phyloP scores from a whole-genome alignment of 2,113 vertebrate genomes.

The Tamias sibiricus region DNA sequence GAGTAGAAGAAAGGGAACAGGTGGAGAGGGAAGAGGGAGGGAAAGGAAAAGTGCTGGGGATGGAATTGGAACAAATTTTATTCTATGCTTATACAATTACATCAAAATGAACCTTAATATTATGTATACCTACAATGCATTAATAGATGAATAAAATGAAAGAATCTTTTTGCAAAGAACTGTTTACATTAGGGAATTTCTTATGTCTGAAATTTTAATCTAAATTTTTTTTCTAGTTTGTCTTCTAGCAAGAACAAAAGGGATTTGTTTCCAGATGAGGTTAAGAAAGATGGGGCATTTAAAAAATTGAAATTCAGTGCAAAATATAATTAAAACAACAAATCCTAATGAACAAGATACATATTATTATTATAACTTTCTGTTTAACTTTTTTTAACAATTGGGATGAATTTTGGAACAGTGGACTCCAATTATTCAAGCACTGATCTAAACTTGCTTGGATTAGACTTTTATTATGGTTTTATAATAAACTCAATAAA shows the following conservation, averaged over 20 bases:
- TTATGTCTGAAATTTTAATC: not conserved
- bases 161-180: not conserved
- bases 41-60: not conserved
- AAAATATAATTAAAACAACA: not conserved
- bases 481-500: not conserved
- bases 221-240: slow-evolving; percentile 14
- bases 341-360: not conserved
- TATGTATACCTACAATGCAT: too few relatives aligned
- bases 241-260: not conserved
- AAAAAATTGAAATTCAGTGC: slow-evolving; percentile 35
- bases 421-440: not conserved
- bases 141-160: not conserved
- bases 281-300: not conserved
- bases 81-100: too few relatives aligned
- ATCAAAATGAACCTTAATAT: too few relatives aligned
- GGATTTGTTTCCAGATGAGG: not conserved
- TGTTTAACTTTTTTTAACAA: slow-evolving; percentile 11
- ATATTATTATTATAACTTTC: not conserved
- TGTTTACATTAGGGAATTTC: not conserved
- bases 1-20: too few relatives aligned
- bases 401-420: not conserved
- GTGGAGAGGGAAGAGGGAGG: not conserved
- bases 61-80: too few relatives aligned
- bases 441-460: not conserved
- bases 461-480: not conserved